These are phyloP conservation scores for Ginglymostoma cirratum DNA, from an alignment of 2,113 vertebrate species.

Conservation along the genomic window DNA sequence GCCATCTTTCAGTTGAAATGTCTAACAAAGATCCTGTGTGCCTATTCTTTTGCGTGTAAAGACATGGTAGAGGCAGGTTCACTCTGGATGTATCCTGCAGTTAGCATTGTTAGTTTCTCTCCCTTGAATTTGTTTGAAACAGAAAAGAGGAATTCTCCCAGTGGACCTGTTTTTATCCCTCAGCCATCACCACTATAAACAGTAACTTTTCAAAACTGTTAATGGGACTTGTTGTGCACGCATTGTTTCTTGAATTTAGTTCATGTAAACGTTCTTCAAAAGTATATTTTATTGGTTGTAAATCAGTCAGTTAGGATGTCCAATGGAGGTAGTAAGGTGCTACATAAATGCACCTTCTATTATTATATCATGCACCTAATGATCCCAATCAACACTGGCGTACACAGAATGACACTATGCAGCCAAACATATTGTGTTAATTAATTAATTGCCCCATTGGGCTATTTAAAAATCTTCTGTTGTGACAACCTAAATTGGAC, in stretches of 20 bases:
- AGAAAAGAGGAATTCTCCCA: neutral
- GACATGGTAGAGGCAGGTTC: neutral
- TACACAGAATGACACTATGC: neutral
- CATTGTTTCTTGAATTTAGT: neutral
- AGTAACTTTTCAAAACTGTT: neutral
- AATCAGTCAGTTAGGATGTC: neutral
- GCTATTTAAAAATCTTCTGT: neutral
- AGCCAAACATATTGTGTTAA: neutral
- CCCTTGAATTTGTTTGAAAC: neutral
- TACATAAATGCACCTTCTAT: neutral
- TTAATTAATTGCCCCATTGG: neutral
- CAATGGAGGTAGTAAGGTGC: neutral
- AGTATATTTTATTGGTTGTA: neutral
- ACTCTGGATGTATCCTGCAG: neutral
- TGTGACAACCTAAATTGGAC: neutral
- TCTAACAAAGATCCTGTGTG: neutral
- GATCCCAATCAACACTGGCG: neutral
- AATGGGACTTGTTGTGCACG: neutral
- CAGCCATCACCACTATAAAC: neutral
- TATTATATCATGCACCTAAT: neutral
- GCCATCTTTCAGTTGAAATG: neutral
- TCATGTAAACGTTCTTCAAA: neutral
- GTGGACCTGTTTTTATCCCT: neutral
- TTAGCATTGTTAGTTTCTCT: neutral
- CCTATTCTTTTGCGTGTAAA: neutral